phyloP scores from a whole-genome alignment of 2,797 vertebrate genomes.

The Pagetopsis macropterus region DNA sequence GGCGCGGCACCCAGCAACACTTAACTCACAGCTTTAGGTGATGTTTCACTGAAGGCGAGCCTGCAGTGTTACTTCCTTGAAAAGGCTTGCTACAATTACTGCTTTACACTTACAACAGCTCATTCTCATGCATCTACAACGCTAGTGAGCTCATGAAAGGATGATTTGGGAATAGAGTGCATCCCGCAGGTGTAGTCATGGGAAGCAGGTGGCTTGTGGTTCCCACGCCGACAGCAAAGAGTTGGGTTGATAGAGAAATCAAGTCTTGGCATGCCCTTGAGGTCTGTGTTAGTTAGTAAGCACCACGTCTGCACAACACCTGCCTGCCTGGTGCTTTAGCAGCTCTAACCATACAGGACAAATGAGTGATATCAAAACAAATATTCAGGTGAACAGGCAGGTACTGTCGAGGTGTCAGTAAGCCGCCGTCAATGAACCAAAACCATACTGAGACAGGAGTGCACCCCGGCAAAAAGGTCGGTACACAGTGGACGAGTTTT shows the following conservation, averaged over 20 bases:
- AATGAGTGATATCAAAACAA: constrained; percentile 24
- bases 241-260: constrained; percentile 74
- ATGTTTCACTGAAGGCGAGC: constrained; percentile 59
- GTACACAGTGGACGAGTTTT: constrained; percentile 40
- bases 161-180: constrained; percentile 57
- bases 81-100: neutral
- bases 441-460: constrained; percentile 7
- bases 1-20: constrained; percentile 48
- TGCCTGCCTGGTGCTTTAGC: constrained; percentile 22
- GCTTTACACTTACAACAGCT: neutral
- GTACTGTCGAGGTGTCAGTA: neutral
- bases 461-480: constrained; percentile 49
- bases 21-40: constrained; percentile 72
- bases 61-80: neutral
- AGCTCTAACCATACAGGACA: neutral
- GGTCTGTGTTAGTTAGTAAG: constrained; percentile 72
- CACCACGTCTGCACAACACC: constrained; percentile 44
- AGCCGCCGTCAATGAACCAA: constrained; percentile 31
- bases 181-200: constrained; percentile 92
- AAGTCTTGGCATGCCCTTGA: constrained; percentile 89
- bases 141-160: constrained; percentile 66
- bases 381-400: constrained; percentile 13
- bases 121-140: constrained; percentile 4
- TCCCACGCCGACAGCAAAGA: constrained; percentile 93
- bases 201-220: constrained; percentile 92